Evolutionary conservation across 1,140 invertebrate genomes (phyloP), one percentile per base, ranked within the genome.

Genomic region (Chrysomallon squamiferum): DNA sequence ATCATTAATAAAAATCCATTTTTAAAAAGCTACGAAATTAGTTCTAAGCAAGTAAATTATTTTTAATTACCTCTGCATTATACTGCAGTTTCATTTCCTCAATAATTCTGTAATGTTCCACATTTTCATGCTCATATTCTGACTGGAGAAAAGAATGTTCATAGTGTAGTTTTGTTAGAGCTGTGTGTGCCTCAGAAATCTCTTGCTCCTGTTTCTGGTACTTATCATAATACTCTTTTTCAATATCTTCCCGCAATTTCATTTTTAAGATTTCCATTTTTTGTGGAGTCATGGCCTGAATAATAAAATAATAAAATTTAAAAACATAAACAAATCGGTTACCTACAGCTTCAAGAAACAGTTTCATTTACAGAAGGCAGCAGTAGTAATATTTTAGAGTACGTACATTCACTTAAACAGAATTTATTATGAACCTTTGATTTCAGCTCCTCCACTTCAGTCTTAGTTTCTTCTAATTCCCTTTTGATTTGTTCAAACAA

Each of bases 71-170:
- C 79, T 86, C 83, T 35, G 80, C 76, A 30, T 85, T 82, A 64
- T 82, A 77, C 52, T 80, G 77, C 47, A 84, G 67, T 45, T 76
- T 79, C 27, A 83, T 33, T 59, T 86, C 83, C 22, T 79, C 73
- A 22, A 84, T 9, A 33, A 80, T 74, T 33, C 75, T 71, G 56
- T 78, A 72, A 60, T 81, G 76, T 60, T 84, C 81, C 11, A 68
- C 52, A 29, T 71, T 72, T 41, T 78, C 74, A 60, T 83, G 82
- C 35, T 86, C 83, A 67, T 80, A 84, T 66, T 84, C 82, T 3
- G 82, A 75, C 67, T 82, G 84, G 27, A 85, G 58, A 63, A 85
- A 84, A 49, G 76, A 77, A n/a, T 80, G 67, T 62, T 85, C 83
- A 52, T 85, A 80, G 45, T 79, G 76, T 9, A 82, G 61, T 63